Conservation (phyloP, 1,140 invertebrate species). For the Pygmarrhopalites habei region DNA sequence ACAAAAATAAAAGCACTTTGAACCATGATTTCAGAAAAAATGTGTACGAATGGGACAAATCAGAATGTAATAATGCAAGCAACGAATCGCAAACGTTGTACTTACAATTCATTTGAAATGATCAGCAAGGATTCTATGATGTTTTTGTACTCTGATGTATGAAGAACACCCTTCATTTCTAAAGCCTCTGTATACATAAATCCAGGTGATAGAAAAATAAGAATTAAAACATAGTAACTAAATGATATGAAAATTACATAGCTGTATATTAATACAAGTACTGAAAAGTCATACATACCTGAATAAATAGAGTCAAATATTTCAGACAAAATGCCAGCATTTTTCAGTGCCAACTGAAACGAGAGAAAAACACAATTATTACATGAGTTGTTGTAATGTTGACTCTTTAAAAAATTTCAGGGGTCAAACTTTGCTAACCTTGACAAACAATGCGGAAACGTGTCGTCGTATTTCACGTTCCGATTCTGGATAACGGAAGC, state of each 20-base stretch:
- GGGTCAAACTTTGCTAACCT: conserved; percentile 15
- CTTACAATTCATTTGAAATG: conserved; percentile 28
- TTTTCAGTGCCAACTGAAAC: neutral
- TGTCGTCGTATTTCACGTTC: conserved; percentile 28
- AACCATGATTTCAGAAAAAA: too few species aligned
- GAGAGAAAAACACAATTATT: neutral
- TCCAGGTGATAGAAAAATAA: too few species aligned
- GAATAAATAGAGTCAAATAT: conserved; percentile 25
- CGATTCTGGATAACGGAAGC: conserved; percentile 18
- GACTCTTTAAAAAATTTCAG: too few species aligned
- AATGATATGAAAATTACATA: too few species aligned
- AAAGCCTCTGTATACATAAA: conserved; percentile 4
- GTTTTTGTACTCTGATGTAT: conserved; percentile 17
- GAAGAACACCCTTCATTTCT: conserved; percentile 2
- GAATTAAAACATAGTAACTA: too few species aligned
- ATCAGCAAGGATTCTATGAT: conserved; percentile 24
- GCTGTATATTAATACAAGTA: too few species aligned
- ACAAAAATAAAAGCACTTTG: too few species aligned
- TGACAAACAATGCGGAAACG: conserved; percentile 27
- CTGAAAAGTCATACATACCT: too few species aligned
- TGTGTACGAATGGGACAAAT: too few species aligned
- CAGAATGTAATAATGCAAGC: too few species aligned
- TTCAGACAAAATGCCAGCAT: conserved; percentile 20
- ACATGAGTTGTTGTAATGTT: neutral
- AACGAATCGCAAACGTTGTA: too few species aligned